Percentiles rank a stretch among this genome's conserved stretches.
These are phyloP conservation scores for Eristalis tenax DNA, from an alignment of 2,888 invertebrate species.

Conservation along the genomic window DNA sequence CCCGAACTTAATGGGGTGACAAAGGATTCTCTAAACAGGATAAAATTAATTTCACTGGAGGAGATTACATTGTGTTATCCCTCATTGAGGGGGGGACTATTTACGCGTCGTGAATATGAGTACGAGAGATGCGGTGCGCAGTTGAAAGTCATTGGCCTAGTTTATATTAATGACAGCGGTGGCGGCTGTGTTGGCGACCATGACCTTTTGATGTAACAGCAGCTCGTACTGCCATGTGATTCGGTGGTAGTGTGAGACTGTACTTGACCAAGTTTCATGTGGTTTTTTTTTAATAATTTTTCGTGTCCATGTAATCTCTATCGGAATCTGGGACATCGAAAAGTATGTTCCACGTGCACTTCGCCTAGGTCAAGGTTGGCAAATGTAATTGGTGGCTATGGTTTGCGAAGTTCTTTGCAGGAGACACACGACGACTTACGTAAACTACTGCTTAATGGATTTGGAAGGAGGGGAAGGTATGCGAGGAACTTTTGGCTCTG, in stretches of 20 bases:
- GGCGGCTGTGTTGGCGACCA: constrained; percentile 3
- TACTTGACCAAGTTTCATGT: constrained; percentile 27
- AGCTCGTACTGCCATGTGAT: background rate
- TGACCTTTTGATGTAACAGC: constrained; percentile 22
- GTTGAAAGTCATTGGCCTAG: constrained; percentile 52
- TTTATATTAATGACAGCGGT: constrained; percentile 13
- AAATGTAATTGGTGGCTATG: background rate
- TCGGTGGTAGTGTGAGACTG: background rate
- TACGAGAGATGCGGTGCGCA: background rate
- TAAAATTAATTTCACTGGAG: constrained; percentile 14
- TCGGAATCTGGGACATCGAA: constrained; percentile 30
- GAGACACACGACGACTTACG: background rate
- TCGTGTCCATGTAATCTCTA: background rate
- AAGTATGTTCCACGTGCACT: background rate
- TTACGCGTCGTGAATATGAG: background rate
- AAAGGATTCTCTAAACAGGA: constrained; percentile 24
- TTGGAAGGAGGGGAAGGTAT: background rate
- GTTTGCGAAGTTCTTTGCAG: background rate
- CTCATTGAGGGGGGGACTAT: constrained; percentile 1
- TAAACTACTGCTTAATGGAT: background rate
- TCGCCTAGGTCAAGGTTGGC: constrained; percentile 2
- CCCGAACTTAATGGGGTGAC: constrained; percentile 42
- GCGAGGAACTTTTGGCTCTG: background rate
- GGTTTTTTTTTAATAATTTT: background rate
- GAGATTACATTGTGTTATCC: constrained; percentile 23